Evolutionary conservation across 1,140 invertebrate genomes (phyloP).

Genomic region (Pentalonia nigronervosa): DNA sequence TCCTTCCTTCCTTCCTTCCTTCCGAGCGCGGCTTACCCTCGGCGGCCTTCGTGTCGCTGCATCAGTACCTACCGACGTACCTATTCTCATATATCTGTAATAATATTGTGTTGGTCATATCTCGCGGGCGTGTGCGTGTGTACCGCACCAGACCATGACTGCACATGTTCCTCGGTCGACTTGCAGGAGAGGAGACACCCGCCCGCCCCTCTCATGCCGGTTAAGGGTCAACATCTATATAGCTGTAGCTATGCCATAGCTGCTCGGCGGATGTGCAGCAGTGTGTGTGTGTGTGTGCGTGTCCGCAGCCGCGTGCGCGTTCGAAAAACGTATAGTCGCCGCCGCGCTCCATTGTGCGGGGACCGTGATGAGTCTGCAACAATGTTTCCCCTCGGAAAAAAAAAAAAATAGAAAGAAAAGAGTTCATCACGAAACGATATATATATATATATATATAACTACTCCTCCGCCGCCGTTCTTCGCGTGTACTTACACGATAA

Average conservation of each 20-base stretch:
- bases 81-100: not conserved
- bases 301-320: conserved; percentile 6
- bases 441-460: too few relatives aligned
- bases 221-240: conserved; percentile 39
- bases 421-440: conserved; percentile 47
- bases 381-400: conserved; percentile 33
- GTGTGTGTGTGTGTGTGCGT: conserved; percentile 10
- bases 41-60: too few relatives aligned
- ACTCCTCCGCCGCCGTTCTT: not conserved
- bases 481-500: conserved; percentile 28
- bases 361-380: conserved; percentile 52
- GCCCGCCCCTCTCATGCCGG: not conserved
- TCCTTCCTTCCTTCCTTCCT: conserved; percentile 17
- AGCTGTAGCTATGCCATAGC: not conserved
- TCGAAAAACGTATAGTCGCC: conserved; percentile 34
- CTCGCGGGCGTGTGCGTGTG: not conserved
- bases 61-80: too few relatives aligned
- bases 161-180: not conserved
- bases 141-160: conserved; percentile 44
- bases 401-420: not conserved
- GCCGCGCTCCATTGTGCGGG: not conserved
- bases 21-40: not conserved
- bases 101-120: conserved; percentile 35
- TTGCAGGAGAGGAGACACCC: not conserved
- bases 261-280: too few relatives aligned